phyloP scores from a whole-genome alignment of 2,888 invertebrate genomes.

The Drymonia ruficornis region DNA sequence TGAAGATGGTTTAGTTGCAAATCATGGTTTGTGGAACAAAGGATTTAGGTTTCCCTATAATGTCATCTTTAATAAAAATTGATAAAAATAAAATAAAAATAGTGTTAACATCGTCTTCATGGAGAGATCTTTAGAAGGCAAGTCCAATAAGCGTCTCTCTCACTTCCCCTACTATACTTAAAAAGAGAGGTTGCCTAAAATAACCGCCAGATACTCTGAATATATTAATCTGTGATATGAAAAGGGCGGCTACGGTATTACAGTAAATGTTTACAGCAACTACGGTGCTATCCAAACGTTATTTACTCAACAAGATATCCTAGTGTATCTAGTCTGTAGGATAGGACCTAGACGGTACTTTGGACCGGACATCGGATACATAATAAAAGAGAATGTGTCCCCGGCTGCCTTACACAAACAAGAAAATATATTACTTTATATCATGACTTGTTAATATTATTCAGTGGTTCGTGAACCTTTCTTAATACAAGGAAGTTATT shows the following conservation, averaged over 20 bases:
- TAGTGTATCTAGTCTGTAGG: not conserved
- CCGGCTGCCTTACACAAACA: not conserved
- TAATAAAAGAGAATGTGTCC: conserved; percentile 2
- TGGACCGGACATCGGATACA: not conserved
- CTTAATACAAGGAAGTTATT: too few relatives aligned
- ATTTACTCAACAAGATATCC: not conserved
- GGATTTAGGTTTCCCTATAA: too few relatives aligned
- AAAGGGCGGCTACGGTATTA: not conserved
- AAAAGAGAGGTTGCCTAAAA: too few relatives aligned
- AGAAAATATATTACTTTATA: not conserved
- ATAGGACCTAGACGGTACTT: not conserved
- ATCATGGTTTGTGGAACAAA: too few relatives aligned
- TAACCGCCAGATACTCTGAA: not conserved
- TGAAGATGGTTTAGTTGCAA: not conserved
- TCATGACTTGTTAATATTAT: too few relatives aligned
- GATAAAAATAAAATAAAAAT: too few relatives aligned
- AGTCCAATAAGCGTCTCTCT: too few relatives aligned
- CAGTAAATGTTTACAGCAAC: not conserved
- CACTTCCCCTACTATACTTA: too few relatives aligned
- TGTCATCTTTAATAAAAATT: too few relatives aligned
- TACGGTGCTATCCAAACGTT: not conserved
- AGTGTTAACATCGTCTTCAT: too few relatives aligned
- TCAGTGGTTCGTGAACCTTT: too few relatives aligned
- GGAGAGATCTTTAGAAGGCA: too few relatives aligned
- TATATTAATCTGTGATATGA: not conserved